phyloP scores from a whole-genome alignment of 2,888 invertebrate genomes.

The Drosophila picticornis region DNA sequence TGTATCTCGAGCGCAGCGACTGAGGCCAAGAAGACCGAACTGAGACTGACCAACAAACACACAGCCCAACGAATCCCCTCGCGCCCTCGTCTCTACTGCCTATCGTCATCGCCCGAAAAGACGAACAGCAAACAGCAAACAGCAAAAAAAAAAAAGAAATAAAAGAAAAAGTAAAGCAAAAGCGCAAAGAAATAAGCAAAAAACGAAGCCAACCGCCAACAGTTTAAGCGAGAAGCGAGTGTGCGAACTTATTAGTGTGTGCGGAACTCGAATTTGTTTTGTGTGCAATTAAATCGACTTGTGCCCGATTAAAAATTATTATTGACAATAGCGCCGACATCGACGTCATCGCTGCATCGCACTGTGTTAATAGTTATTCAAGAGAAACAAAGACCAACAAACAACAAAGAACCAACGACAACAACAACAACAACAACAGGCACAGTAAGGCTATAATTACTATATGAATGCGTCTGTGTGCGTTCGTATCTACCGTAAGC shows the following conservation, averaged over 20 bases:
- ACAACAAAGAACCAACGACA: not conserved
- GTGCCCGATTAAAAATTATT: conserved; percentile 28
- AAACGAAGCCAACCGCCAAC: conserved; percentile 9
- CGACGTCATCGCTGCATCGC: conserved; percentile 9
- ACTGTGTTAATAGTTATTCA: conserved; percentile 49
- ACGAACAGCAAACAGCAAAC: conserved; percentile 22
- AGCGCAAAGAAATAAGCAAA: conserved; percentile 13
- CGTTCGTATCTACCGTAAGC: not conserved
- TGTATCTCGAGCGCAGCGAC: conserved; percentile 81
- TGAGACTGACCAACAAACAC: conserved; percentile 28
- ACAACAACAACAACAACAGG: conserved; percentile 4
- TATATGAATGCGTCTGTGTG: not conserved
- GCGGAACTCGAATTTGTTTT: conserved; percentile 28
- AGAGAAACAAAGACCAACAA: conserved; percentile 4
- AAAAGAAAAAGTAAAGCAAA: conserved; percentile 2
- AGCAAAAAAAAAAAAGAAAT: not conserved
- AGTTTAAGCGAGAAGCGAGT: conserved; percentile 5
- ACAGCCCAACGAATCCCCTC: conserved; percentile 33
- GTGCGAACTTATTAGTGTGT: conserved; percentile 16
- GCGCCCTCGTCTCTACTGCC: conserved; percentile 22
- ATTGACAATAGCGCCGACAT: conserved; percentile 34
- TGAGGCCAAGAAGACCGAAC: conserved; percentile 48
- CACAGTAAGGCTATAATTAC: conserved; percentile 39
- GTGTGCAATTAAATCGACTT: conserved; percentile 22
- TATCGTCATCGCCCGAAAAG: conserved; percentile 12